Conservation (phyloP, 2,797 vertebrate genomes). For the Squalus acanthias region DNA sequence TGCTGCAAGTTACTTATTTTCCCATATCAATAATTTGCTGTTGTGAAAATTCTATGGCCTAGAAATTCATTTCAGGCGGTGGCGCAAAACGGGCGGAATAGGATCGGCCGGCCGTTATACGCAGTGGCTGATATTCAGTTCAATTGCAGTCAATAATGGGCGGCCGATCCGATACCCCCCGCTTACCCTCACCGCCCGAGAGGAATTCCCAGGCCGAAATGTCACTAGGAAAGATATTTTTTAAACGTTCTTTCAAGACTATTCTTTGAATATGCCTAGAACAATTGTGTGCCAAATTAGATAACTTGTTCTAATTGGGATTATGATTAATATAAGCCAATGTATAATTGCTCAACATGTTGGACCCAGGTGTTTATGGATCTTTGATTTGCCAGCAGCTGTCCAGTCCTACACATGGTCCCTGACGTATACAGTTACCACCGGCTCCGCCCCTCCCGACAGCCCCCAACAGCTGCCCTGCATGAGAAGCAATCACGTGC, state of each 20-base stretch:
- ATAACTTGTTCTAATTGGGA: not conserved
- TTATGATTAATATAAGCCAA: not conserved
- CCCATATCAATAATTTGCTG: not conserved
- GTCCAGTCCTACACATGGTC: conserved; percentile 99
- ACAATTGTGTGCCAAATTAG: not conserved
- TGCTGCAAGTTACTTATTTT: not conserved
- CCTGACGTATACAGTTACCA: conserved; percentile 98
- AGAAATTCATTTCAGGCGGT: no score
- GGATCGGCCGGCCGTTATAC: no score
- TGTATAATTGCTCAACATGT: not conserved
- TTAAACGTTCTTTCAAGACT: not conserved
- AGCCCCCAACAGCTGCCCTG: conserved; percentile 83
- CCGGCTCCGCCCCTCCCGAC: conserved; percentile 79
- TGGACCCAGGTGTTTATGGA: not conserved
- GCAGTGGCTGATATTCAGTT: no score
- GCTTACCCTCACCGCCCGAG: no score
- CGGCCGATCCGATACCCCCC: no score
- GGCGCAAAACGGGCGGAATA: no score
- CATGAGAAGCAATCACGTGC: conserved; percentile 78
- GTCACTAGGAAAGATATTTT: not conserved
- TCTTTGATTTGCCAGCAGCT: conserved; percentile 69
- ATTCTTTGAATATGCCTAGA: not conserved
- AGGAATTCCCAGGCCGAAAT: no score
- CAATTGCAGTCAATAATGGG: no score
- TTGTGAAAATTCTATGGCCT: not conserved